Base-by-base conservation (phyloP, 2,888 invertebrate genomes). In the Meteorus colon region DNA sequence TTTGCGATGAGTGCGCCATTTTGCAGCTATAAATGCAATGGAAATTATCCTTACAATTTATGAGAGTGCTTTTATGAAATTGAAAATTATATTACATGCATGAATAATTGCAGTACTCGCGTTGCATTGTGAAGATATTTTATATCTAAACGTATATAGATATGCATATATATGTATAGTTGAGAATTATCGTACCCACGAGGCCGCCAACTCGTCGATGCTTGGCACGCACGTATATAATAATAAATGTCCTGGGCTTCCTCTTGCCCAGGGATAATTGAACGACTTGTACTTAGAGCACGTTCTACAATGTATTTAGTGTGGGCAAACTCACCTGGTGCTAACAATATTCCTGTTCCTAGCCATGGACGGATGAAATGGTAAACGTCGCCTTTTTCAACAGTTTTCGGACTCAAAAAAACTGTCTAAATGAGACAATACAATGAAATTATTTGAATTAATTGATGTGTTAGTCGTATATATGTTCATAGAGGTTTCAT, bases 1-100 rank as follows among this genome's bases (percentile, higher is more conserved):
- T 79, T 82, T 84, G 16, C 85, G 82, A 66, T 84, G 84, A n/a
- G 82, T 66, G 19, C 82, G 80, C 85, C 85, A 85, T 79, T 81
- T 84, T 1, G 78, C 73, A 31, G 81, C 85, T 85, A 65, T 19
- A 65, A 73, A 41, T 24, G 14, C 65, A 63, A 2, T 19, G 6
- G 55, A 67, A 45, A 69, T 59, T 45, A 45, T 45, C 3, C 24
- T 48, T 24, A 19, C 19, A 48, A 45, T n/a, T 12, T 31, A n/a
- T 70, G n/a, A 29, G 16, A 48, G 34, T 29, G 14, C 12, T 37
- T 71, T 31, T 14, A 16, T 34, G 8, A n/a, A 51, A 69, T 45
- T 45, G 48, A 27, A 51, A 59, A 41, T 34, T 55, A 65, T 59
- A 27, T 74, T 60, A 45, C 41, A 34, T 60, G 41, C 19, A 59